Base-by-base conservation (phyloP, 1,140 invertebrate genomes). In the Trachelipus rathkii region DNA sequence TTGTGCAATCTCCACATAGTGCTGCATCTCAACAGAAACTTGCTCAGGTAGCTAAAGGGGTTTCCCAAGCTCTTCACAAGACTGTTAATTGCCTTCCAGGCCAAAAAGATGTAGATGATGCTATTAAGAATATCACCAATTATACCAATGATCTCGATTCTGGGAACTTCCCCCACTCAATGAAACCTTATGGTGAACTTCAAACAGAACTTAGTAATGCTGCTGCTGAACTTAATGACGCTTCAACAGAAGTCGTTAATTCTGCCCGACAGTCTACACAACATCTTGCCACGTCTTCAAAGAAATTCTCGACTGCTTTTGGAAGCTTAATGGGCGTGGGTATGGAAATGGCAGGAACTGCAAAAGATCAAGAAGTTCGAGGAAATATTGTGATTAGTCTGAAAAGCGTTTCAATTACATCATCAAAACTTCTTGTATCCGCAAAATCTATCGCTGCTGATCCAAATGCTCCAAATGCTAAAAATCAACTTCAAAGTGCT, bases 381-480 rank as follows among this genome's bases (percentile, higher is more conserved):
- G 88, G 87, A 0, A 89, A 92, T 82, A 95, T 98, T 87, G 90
- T 97, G 0, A 89, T 91, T 33, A 93, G 93, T 0, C 87, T 98
- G 80, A 93, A 93, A 82, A 93, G 91, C 78, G 92, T 98, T 0
- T 94, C 94, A 0, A 91, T 92, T 68, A 92, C 91, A 45, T 97
- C 95, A 0, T 92, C 93, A 70, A 95, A 95, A 80, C 87, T 98
- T 5, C 86, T 98, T 0, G 89, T 90, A 0, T 92, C 94, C 5
- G 94, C 93, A 9, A 97, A 96, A 87, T 92, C 91, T 2, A 91
- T 96, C 69, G 92, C 94, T 46, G 91, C 92, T 72, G 95, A 98
- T 87, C 92, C 95, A 0, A 90, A 90, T 73, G 91, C 95, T 68
- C 94, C 95, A 0, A 96, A 96, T 84, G 90, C 92, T 0, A 95